Evolutionary conservation across 2,888 invertebrate species (phyloP).

Genomic region (Cheilosia soror): DNA sequence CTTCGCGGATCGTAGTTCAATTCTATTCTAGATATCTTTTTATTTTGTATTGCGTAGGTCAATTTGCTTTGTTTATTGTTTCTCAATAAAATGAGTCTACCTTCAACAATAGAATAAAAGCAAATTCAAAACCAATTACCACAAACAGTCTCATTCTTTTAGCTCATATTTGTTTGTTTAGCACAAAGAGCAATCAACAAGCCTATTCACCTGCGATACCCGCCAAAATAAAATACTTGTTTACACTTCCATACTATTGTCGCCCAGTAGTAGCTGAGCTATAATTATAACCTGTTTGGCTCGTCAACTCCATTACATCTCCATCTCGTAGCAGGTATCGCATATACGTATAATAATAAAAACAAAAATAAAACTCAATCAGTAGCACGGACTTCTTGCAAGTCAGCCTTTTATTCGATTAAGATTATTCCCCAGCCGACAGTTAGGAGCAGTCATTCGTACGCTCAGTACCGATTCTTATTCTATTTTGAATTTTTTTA

Average conservation of each 20-base stretch:
- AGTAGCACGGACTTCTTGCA: constrained; percentile 64
- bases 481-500: constrained; percentile 29
- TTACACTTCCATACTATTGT: constrained; percentile 21
- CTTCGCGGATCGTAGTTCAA: too few species aligned
- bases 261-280: background rate
- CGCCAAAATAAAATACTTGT: constrained; percentile 17
- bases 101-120: background rate
- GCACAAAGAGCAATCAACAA: constrained; percentile 3
- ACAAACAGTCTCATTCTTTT: background rate
- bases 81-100: too few species aligned
- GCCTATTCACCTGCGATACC: constrained; percentile 23
- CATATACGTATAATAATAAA: constrained; percentile 5
- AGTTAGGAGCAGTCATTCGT: constrained; percentile 56
- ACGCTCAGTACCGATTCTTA: constrained; percentile 36
- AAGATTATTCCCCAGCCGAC: constrained; percentile 45
- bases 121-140: background rate
- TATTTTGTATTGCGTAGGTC: too few species aligned
- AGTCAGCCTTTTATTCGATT: constrained; percentile 55
- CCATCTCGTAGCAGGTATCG: constrained; percentile 3
- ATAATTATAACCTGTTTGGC: constrained; percentile 46
- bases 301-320: constrained; percentile 39
- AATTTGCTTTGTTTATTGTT: too few species aligned
- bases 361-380: constrained; percentile 27
- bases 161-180: background rate
- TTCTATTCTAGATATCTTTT: too few species aligned